A percentile compares a stretch with the other conserved stretches of the same genome.
phyloP scores from a whole-genome alignment of 2,888 invertebrate species.

The Camponotus fellah region DNA sequence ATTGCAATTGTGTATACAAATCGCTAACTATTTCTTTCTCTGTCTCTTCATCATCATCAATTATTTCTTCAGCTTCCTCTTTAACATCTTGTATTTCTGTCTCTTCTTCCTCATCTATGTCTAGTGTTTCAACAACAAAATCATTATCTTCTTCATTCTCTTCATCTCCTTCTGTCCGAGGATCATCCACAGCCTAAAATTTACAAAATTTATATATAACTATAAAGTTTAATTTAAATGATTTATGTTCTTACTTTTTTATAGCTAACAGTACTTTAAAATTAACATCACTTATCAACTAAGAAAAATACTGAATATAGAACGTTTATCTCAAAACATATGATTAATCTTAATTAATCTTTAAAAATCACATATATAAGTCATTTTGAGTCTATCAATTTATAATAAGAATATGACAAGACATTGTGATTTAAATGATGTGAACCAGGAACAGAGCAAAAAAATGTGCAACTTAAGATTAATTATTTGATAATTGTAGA shows the following conservation, averaged over 20 bases:
- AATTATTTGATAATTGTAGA: background rate
- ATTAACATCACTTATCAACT: background rate
- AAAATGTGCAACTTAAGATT: too few relatives aligned
- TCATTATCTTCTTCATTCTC: constrained; percentile 80
- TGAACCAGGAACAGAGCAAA: too few relatives aligned
- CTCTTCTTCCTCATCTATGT: constrained; percentile 66
- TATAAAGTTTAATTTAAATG: background rate
- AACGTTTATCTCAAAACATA: background rate
- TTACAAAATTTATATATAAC: background rate
- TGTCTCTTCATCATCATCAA: constrained; percentile 56
- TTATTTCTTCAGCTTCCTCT: constrained; percentile 29
- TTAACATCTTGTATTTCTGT: constrained; percentile 57
- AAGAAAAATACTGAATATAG: background rate
- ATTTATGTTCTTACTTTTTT: background rate
- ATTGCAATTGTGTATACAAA: constrained; percentile 41
- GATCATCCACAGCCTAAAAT: constrained; percentile 53
- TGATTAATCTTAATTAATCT: background rate
- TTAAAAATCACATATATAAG: too few relatives aligned
- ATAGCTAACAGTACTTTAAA: background rate
- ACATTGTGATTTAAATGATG: too few relatives aligned
- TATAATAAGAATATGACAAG: too few relatives aligned
- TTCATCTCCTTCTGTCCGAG: constrained; percentile 60
- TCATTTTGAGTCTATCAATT: too few relatives aligned
- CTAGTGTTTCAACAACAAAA: constrained; percentile 81
- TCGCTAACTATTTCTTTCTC: constrained; percentile 59